A percentile compares a stretch with the other conserved stretches of the same genome.
Evolutionary conservation across 2,888 invertebrate genomes (phyloP).

Genomic region (Drosophila falleni): DNA sequence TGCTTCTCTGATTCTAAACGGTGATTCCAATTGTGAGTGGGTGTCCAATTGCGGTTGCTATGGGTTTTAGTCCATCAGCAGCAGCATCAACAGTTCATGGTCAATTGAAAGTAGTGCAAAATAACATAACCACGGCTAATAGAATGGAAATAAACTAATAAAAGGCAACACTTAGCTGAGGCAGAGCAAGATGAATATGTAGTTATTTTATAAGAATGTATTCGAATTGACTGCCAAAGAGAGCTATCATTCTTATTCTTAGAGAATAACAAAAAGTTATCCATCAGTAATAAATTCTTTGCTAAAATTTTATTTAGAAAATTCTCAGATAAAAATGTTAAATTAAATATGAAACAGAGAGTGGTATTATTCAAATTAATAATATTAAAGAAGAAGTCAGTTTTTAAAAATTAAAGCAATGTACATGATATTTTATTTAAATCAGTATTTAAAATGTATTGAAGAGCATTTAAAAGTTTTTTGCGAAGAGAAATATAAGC

Average conservation of each 20-base stretch:
- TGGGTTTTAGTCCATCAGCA: neutral
- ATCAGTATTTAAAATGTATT: too few relatives aligned
- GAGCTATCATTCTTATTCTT: neutral
- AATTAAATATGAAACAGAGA: too few relatives aligned
- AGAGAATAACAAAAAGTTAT: neutral
- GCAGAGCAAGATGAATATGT: neutral
- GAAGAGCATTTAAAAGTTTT: neutral
- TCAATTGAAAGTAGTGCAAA: conserved; percentile 9
- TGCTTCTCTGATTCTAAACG: conserved; percentile 53
- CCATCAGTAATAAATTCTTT: too few relatives aligned
- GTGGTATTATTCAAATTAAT: too few relatives aligned
- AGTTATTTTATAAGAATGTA: neutral
- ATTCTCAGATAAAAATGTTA: neutral
- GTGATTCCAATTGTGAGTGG: conserved; percentile 44
- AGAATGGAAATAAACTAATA: conserved; percentile 21
- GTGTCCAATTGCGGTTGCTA: conserved; percentile 11
- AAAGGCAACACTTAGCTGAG: neutral
- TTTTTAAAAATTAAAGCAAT: too few relatives aligned
- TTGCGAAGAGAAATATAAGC: neutral
- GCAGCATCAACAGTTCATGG: conserved; percentile 9
- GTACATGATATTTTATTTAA: neutral
- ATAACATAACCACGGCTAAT: conserved; percentile 1
- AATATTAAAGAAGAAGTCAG: too few relatives aligned
- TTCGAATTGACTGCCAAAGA: too few relatives aligned
- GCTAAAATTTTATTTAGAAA: neutral